A percentile compares a stretch with the other conserved stretches of the same genome.
Evolutionary conservation across 2,113 vertebrate species (phyloP).

Genomic region (Zingel zingel): DNA sequence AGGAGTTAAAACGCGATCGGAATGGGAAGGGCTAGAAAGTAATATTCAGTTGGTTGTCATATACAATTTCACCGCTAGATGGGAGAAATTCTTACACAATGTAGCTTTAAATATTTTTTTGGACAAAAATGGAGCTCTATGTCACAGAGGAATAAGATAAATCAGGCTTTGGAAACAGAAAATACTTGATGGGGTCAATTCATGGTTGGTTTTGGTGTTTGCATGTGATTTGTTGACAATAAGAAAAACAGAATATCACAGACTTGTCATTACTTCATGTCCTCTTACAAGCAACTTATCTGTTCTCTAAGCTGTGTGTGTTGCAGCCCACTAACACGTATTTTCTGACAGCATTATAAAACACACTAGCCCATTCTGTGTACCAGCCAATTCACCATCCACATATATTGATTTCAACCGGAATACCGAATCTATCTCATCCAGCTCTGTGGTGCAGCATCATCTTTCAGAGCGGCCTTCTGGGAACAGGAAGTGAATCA

Average conservation of each 20-base stretch:
- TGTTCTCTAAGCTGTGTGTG: not conserved
- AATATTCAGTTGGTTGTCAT: too few relatives aligned
- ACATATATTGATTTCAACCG: slow-evolving; percentile 48
- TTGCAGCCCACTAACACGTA: not conserved
- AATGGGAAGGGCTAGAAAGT: too few relatives aligned
- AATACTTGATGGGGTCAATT: not conserved
- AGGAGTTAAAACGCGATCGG: too few relatives aligned
- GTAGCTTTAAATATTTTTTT: not conserved
- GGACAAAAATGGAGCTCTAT: not conserved
- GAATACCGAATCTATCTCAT: slow-evolving; percentile 50
- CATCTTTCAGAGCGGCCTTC: slow-evolving; percentile 73
- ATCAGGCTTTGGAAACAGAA: not conserved
- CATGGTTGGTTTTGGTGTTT: not conserved
- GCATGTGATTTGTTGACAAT: slow-evolving; percentile 10
- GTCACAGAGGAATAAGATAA: not conserved
- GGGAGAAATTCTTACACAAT: too few relatives aligned
- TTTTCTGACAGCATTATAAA: slow-evolving; percentile 27
- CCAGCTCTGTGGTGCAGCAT: slow-evolving; percentile 55
- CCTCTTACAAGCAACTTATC: not conserved
- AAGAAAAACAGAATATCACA: slow-evolving; percentile 13
- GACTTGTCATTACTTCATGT: not conserved
- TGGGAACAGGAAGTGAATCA: slow-evolving; percentile 83
- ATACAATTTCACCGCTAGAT: too few relatives aligned
- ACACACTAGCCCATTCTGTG: slow-evolving; percentile 6
- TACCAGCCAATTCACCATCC: slow-evolving; percentile 5